Percentiles rank a stretch among this genome's conserved stretches.
Conservation (phyloP, 2,113 vertebrate genomes). For the Limnothrissa miodon region DNA sequence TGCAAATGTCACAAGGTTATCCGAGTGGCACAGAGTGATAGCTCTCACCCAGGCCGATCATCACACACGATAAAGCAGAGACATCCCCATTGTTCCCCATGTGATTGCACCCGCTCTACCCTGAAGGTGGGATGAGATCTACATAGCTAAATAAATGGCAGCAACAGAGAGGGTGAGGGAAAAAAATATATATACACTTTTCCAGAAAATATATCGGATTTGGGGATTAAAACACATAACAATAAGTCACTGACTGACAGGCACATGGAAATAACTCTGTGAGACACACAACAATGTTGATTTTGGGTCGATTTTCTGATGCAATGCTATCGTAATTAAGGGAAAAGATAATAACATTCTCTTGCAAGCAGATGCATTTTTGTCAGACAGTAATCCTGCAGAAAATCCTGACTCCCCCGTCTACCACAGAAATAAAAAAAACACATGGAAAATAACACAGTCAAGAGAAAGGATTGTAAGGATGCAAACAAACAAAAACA, state of each 20-base stretch:
- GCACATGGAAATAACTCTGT: conserved; percentile 44
- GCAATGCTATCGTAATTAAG: conserved; percentile 60
- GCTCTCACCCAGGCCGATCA: conserved; percentile 39
- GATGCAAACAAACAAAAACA: conserved; percentile 1
- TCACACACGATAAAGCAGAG: conserved; percentile 24
- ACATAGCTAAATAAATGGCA: conserved; percentile 37
- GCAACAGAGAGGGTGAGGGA: not conserved
- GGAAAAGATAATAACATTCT: conserved; percentile 50
- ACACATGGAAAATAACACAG: not conserved
- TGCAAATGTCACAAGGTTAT: conserved; percentile 53
- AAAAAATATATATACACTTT: conserved; percentile 30
- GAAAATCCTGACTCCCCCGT: conserved; percentile 54
- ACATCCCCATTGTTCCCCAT: not conserved
- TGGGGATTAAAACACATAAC: conserved; percentile 43
- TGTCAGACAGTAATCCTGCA: conserved; percentile 48
- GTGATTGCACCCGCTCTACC: not conserved
- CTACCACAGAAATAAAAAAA: conserved; percentile 28
- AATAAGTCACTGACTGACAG: conserved; percentile 42
- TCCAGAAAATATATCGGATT: conserved; percentile 48
- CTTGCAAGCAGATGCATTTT: conserved; percentile 48
- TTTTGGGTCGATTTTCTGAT: conserved; percentile 58
- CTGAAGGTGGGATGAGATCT: conserved; percentile 26
- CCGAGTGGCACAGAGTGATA: conserved; percentile 41
- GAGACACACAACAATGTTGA: conserved; percentile 40
- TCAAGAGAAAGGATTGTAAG: not conserved